Base-by-base conservation (phyloP, 2,888 invertebrate species). In the Drosophila anceps region DNA sequence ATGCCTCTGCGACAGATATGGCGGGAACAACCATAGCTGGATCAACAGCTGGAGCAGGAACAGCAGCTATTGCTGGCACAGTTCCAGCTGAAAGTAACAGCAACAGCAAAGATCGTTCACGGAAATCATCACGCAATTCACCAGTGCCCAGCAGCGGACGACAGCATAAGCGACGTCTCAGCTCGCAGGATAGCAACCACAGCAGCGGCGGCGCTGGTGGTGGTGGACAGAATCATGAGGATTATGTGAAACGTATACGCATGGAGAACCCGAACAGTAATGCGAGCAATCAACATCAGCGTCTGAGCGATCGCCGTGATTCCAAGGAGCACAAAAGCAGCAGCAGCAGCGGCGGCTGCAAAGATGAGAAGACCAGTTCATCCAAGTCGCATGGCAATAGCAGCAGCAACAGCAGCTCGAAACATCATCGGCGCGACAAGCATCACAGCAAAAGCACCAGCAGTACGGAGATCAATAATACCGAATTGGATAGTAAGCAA, bases 141-240 rank as follows among this genome's bases (percentile, higher is more conserved):
- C 93, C 93, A 0, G 85, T 82, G 9, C 81, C 84, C 15, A 51
- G 46, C 27, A 55, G 46, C 18, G 46, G 57, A 1, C 92, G 92
- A 7, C 76, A 87, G 57, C 88, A 92, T 65, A 97, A 97, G 92
- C 94, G 97, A 58, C 94, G 97, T 69, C 94, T 96, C 88, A 97
- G 97, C 76, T 96, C 96, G 1, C 97, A 97, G 91, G 97, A 97
- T 68, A 94, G 94, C 85, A 92, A 89, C 43, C 81, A 86, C 29
- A 88, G 84, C 39, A 73, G 60, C 10, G 68, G 75, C 9, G 63
- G 12, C 43, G 50, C 61, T 0, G 64, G 57, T 9, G 64, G 60
- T 0, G 64, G 41, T 48, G 63, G 68, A 35, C 89, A 87, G 12
- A 82, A 88, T 31, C 82, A 85, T 10, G 93, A 93, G 44, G 92